Evolutionary conservation across 2,797 vertebrate species (phyloP), one percentile per base, ranked within the genome.

Genomic region (Zalophus californianus): DNA sequence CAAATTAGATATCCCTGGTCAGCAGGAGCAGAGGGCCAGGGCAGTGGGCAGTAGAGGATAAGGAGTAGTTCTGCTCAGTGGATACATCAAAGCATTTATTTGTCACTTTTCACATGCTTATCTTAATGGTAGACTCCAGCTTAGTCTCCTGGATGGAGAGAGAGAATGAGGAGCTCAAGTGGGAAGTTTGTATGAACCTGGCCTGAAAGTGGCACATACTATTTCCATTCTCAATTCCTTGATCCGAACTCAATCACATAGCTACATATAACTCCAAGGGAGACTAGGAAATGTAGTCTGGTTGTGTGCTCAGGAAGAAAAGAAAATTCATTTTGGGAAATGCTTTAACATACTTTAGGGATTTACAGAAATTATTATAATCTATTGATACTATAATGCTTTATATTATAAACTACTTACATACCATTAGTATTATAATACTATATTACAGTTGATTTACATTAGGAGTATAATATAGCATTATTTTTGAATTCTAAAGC

Each of bases 61-160:
- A 48, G 44, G 15, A n/a, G 27, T 29, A 5, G 4, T 27, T 85
- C 50, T 64, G 2, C 0, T n/a, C 32, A 6, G 11, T 18, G 15
- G 48, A 13, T 54, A 64, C 1, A 9, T n/a, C n/a, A 12, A 73
- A 12, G 25, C 9, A 88, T 23, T 38, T 84, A 54, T 68, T 29
- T 60, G 8, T 21, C 14, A 11, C 60, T 83, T 64, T 16, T 58
- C 6, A 8, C 52, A 14, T 1, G 2, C 16, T 66, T 79, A 16
- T 21, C 1, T n/a, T 18, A 35, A n/a, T 64, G 16, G 9, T 20
- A 12, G 14, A 0, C 18, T 58, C 18, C 2, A 1, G 44, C 70
- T 73, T 58, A 84, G n/a, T 80, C 38, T 66, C 21, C 48, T 38
- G 62, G 68, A 88, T 75, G 16, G 20, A 11, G 14, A 75, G 70